Conservation (phyloP, 2,113 vertebrate genomes). For the Eurystomus gularis region DNA sequence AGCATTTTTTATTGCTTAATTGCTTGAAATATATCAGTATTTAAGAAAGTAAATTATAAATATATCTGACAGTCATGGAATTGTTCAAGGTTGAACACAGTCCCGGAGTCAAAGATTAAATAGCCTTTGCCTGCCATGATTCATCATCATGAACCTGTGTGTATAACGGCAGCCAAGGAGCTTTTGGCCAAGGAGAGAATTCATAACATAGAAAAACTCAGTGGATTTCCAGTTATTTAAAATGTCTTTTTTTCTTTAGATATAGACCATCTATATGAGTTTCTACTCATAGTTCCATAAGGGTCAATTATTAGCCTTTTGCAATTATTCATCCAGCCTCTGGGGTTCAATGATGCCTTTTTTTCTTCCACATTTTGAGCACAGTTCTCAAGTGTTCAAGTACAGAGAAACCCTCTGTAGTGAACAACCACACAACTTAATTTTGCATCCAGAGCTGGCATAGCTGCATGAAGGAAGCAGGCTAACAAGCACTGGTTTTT, state of each 20-base stretch:
- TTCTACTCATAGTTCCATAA: background rate
- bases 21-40: background rate
- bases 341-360: background rate
- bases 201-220: background rate
- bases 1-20: constrained; percentile 8
- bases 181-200: background rate
- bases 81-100: constrained; percentile 22
- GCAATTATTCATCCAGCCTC: background rate
- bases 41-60: constrained; percentile 12
- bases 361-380: background rate
- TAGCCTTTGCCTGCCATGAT: background rate
- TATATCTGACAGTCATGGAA: background rate
- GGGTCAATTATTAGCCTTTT: constrained; percentile 13
- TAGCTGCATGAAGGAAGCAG: background rate
- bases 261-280: background rate
- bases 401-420: background rate
- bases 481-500: background rate
- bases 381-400: background rate
- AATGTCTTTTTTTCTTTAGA: constrained; percentile 11
- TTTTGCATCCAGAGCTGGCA: background rate
- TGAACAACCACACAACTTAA: background rate
- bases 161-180: background rate
- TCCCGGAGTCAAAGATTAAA: constrained; percentile 1
- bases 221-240: background rate
- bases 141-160: background rate